Percentiles rank a stretch among this genome's conserved stretches.
These are phyloP conservation scores for Phylloscopus collybita DNA, from an alignment of 2,797 vertebrate species.

Conservation along the genomic window DNA sequence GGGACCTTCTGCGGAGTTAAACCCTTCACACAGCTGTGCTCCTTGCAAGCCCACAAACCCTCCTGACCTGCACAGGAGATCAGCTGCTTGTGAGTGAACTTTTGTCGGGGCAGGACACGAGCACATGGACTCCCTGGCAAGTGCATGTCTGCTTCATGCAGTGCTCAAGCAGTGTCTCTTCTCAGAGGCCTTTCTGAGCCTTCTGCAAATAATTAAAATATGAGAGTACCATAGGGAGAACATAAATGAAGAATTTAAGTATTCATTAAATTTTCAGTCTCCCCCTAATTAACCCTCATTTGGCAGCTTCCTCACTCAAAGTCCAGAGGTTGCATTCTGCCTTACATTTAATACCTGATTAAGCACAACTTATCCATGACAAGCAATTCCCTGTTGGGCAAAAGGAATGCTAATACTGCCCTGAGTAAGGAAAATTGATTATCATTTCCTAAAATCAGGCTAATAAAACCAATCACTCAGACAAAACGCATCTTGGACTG, in stretches of 20 bases:
- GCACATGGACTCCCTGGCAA: neutral
- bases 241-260: neutral
- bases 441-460: neutral
- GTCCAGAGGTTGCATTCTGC: conserved; percentile 20
- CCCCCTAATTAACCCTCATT: conserved; percentile 37
- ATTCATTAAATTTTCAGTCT: conserved; percentile 24
- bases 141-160: neutral
- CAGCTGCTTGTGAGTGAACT: neutral
- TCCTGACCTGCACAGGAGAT: neutral
- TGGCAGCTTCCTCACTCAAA: conserved; percentile 9
- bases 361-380: conserved; percentile 18
- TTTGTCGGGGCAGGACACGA: neutral
- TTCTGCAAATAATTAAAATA: neutral
- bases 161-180: neutral
- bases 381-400: neutral
- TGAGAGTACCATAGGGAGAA: neutral
- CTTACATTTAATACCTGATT: conserved; percentile 32
- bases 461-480: conserved; percentile 10
- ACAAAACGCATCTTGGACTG: neutral
- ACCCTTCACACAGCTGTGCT: neutral
- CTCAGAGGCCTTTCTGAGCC: neutral
- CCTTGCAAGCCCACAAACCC: neutral
- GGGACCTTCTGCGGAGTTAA: neutral
- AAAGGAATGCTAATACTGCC: conserved; percentile 26
- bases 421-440: conserved; percentile 41